phyloP scores from a whole-genome alignment of 2,888 invertebrate genomes.

The Ceratothoa steindachneri region DNA sequence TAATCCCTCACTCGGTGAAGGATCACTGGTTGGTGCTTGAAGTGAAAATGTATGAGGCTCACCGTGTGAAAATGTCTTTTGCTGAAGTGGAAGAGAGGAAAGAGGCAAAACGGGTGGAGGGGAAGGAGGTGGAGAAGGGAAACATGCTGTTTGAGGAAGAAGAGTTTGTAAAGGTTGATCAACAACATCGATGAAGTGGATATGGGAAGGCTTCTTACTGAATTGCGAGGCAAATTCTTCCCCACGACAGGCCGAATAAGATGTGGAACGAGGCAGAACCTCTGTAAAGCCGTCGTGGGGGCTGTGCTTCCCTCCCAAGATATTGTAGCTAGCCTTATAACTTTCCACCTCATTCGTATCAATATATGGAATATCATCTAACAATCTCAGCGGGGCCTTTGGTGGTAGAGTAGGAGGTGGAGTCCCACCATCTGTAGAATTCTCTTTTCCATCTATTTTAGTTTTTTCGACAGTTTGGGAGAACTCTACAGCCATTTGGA shows the following conservation, averaged over 20 bases:
- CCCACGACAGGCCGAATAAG: background rate
- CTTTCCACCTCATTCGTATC: slow-evolving; percentile 29
- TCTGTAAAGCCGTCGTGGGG: background rate
- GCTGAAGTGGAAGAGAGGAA: background rate
- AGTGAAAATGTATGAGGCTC: too few relatives aligned
- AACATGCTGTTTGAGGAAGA: background rate
- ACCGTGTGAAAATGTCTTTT: too few relatives aligned
- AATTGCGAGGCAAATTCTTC: background rate
- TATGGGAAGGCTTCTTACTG: background rate
- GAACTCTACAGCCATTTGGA: too few relatives aligned
- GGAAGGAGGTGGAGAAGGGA: background rate
- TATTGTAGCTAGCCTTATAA: background rate
- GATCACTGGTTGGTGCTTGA: background rate
- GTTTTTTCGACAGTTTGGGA: background rate
- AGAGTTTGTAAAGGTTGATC: too few relatives aligned
- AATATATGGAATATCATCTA: slow-evolving; percentile 41
- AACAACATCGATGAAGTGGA: background rate
- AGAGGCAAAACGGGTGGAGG: background rate
- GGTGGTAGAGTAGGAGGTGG: slow-evolving; percentile 26
- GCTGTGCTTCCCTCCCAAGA: background rate
- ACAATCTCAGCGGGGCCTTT: background rate
- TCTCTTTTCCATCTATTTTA: background rate
- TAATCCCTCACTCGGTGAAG: background rate
- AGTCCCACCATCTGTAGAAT: background rate
- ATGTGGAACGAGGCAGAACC: background rate